phyloP scores from a whole-genome alignment of 2,797 vertebrate genomes.

The Sebastes variabilis region DNA sequence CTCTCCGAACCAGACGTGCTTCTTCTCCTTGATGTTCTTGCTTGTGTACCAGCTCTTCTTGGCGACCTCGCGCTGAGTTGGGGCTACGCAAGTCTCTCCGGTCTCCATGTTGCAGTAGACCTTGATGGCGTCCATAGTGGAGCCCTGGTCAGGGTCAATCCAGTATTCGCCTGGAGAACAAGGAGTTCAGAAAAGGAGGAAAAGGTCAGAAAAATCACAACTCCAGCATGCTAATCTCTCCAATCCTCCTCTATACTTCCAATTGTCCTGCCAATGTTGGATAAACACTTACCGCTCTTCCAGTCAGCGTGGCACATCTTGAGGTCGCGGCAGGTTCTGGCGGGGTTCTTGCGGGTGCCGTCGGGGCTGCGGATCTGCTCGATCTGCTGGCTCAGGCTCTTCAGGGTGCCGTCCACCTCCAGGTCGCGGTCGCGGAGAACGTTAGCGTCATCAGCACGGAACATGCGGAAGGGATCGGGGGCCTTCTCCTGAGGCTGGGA shows the following conservation, averaged over 20 bases:
- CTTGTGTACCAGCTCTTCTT: slow-evolving; percentile 96
- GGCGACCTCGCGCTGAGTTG: slow-evolving; percentile 83
- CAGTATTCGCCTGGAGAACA: slow-evolving; percentile 90
- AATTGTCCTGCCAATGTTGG: background rate
- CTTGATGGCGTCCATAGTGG: slow-evolving; percentile 96
- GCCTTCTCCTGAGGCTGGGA: slow-evolving; percentile 95
- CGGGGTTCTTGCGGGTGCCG: slow-evolving; percentile 97
- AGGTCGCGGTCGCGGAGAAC: slow-evolving; percentile 95
- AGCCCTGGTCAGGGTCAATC: slow-evolving; percentile 99
- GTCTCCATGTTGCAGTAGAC: slow-evolving; percentile 99
- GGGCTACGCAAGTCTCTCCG: slow-evolving; percentile 91
- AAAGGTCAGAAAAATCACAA: slow-evolving; percentile 3
- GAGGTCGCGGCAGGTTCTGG: slow-evolving; percentile 97
- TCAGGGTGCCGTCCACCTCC: slow-evolving; percentile 97
- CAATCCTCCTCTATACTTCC: background rate
- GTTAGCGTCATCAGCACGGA: slow-evolving; percentile 94
- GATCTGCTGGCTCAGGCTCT: slow-evolving; percentile 98
- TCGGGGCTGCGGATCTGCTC: slow-evolving; percentile 98
- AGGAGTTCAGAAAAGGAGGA: background rate
- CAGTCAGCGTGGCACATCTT: slow-evolving; percentile 99
- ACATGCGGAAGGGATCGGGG: slow-evolving; percentile 90
- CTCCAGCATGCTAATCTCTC: background rate
- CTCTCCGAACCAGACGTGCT: slow-evolving; percentile 97
- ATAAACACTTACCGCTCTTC: slow-evolving; percentile 90
- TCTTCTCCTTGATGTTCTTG: slow-evolving; percentile 96